These are phyloP conservation scores for Sebastolobus alascanus DNA, from an alignment of 2,797 vertebrate genomes.

Conservation along the genomic window DNA sequence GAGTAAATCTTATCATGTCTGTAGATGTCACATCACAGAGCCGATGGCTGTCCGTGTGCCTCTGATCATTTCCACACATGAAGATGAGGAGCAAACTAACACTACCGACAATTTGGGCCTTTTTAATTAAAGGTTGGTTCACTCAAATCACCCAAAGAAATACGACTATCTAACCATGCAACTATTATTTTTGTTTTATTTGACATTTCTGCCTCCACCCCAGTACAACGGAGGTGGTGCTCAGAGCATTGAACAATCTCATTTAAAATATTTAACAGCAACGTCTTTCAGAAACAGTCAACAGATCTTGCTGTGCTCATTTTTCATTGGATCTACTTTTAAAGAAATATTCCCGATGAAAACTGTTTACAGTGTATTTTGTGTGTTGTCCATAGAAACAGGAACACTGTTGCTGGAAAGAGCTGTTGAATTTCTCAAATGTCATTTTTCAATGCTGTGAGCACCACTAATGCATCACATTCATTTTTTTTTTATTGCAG, in stretches of 20 bases:
- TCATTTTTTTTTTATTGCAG: neutral
- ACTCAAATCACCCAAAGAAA: neutral
- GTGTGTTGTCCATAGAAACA: neutral
- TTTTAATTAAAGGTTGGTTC: neutral
- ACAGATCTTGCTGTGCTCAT: too few species aligned
- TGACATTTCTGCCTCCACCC: neutral
- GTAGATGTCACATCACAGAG: constrained; percentile 6
- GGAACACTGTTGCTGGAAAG: neutral
- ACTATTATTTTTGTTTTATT: neutral
- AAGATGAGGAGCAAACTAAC: neutral
- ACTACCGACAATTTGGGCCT: neutral
- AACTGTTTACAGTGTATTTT: neutral
- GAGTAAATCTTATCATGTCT: constrained; percentile 3
- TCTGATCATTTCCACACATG: neutral
- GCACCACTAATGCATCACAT: neutral
- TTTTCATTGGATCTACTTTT: too few species aligned
- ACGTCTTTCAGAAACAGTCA: too few species aligned
- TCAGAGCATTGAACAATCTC: neutral
- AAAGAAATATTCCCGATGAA: neutral
- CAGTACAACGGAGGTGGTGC: neutral
- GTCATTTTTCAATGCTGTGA: neutral
- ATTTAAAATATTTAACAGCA: neutral
- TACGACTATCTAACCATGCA: neutral
- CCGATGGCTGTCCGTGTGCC: constrained; percentile 2
- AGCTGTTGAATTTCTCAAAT: neutral